These are phyloP conservation scores for Lagorchestes hirsutus DNA, from an alignment of 2,797 vertebrate species.

Conservation along the genomic window DNA sequence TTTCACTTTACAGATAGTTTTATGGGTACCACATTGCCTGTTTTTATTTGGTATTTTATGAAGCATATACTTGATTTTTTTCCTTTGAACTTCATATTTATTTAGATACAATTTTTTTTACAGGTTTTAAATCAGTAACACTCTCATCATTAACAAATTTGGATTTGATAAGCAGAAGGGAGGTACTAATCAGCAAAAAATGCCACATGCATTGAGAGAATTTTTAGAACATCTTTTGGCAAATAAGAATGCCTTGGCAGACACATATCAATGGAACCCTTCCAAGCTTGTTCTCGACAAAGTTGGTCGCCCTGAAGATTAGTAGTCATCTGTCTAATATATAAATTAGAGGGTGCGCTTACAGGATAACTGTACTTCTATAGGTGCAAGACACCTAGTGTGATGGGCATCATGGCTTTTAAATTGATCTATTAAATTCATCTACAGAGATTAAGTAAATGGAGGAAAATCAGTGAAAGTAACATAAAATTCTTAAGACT, in stretches of 20 bases:
- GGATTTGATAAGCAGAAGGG: constrained; percentile 17
- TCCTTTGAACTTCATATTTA: constrained; percentile 47
- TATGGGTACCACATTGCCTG: neutral
- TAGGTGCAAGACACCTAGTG: neutral
- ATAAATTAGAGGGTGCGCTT: neutral
- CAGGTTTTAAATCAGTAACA: constrained; percentile 12
- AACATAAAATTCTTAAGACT: constrained; percentile 1
- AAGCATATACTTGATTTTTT: constrained; percentile 38
- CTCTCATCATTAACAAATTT: constrained; percentile 22
- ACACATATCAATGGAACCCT: neutral
- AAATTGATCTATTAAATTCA: neutral
- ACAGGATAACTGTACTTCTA: constrained; percentile 9
- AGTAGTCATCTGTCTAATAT: constrained; percentile 23
- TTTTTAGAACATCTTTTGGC: constrained; percentile 44
- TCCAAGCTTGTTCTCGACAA: neutral
- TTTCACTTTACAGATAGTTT: neutral
- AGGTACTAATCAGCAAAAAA: constrained; percentile 32
- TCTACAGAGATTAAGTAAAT: neutral
- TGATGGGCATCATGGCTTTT: neutral
- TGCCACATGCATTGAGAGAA: constrained; percentile 1
- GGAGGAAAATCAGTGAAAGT: neutral
- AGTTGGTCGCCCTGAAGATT: neutral
- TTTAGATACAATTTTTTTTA: constrained; percentile 24
- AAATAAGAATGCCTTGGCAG: constrained; percentile 29
- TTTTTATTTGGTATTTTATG: constrained; percentile 37